Evolutionary conservation across 2,888 invertebrate species (phyloP).

Genomic region (Chrysotoxum bicinctum): DNA sequence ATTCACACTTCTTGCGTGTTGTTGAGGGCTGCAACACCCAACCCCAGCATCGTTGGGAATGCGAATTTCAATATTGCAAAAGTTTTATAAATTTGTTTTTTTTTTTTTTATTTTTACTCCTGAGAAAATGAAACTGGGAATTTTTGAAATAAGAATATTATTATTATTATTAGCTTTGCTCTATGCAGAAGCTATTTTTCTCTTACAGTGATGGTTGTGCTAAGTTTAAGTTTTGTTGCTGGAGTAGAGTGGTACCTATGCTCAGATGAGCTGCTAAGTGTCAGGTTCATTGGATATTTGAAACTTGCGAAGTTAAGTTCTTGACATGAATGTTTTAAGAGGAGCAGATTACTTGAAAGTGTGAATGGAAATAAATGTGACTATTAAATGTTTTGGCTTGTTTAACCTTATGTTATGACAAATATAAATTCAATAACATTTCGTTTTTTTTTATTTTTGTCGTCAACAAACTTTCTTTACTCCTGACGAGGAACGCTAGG

Average conservation of each 20-base stretch:
- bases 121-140: constrained; percentile 10
- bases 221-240: neutral
- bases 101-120: neutral
- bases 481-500: no score
- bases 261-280: constrained; percentile 2
- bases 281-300: constrained; percentile 3
- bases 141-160: constrained; percentile 35
- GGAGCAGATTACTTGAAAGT: neutral
- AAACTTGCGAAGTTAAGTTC: neutral
- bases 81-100: constrained; percentile 45
- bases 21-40: neutral
- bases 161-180: constrained; percentile 27
- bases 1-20: constrained; percentile 65
- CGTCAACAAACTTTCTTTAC: no score
- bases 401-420: no score
- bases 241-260: neutral
- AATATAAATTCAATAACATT: no score
- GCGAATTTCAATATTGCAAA: constrained; percentile 63
- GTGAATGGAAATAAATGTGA: neutral
- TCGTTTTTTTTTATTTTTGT: no score
- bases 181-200: neutral
- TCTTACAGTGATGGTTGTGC: neutral
- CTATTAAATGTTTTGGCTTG: no score
- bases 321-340: neutral
- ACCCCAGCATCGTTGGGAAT: constrained; percentile 19